Evolutionary conservation across 2,797 vertebrate species (phyloP).

Genomic region (Silurus aristotelis): DNA sequence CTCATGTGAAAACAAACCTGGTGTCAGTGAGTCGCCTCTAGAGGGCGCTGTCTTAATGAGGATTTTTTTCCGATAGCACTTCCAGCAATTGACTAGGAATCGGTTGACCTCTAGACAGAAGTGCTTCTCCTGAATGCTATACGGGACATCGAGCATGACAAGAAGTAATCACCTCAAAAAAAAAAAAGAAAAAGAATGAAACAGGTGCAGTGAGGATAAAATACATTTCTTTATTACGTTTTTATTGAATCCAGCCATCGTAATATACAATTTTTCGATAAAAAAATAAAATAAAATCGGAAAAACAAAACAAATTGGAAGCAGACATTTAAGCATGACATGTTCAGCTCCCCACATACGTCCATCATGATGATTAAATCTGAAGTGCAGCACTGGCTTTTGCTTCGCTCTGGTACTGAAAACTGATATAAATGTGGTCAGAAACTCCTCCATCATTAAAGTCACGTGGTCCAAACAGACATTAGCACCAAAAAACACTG

Average conservation of each 20-base stretch:
- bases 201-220: constrained; percentile 18
- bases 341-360: constrained; percentile 31
- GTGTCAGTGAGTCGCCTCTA: no score
- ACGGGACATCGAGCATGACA: background rate
- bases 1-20: no score
- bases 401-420: constrained; percentile 12
- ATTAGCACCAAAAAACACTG: constrained; percentile 51
- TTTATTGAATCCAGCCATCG: constrained; percentile 40
- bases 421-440: constrained; percentile 22
- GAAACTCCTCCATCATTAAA: background rate
- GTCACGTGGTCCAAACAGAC: constrained; percentile 23
- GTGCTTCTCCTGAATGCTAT: no score
- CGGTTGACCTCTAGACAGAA: no score
- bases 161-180: background rate
- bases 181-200: background rate
- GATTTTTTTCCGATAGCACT: no score
- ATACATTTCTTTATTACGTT: constrained; percentile 50
- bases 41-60: no score
- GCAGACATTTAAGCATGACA: constrained; percentile 41
- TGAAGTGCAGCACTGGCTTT: background rate
- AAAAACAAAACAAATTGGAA: constrained; percentile 50
- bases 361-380: constrained; percentile 20
- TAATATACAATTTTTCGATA: constrained; percentile 33
- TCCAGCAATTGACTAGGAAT: no score
- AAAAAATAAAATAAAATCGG: no score